Evolutionary conservation across 2,797 vertebrate genomes (phyloP), one percentile per base, ranked within the genome.

Genomic region (Leontopithecus rosalia): DNA sequence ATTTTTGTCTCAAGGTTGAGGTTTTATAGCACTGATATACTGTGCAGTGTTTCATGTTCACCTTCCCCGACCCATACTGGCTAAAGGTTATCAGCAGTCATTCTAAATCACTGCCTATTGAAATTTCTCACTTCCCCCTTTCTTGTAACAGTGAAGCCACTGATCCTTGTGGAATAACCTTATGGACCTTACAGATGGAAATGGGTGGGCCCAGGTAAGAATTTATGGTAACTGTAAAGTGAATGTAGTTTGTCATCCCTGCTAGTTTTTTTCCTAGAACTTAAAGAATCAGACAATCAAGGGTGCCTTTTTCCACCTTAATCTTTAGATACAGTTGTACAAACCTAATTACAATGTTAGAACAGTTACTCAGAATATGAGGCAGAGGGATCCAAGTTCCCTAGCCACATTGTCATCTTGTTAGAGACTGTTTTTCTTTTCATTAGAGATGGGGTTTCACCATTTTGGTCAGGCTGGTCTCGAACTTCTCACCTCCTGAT

Each of bases 191-290:
- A 43, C 58, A 95, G 61, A 52, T 82, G 19, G n/a, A 75, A 67
- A 55, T 84, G 28, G 57, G 46, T 79, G 30, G 76, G 76, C 58
- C 43, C 55, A 75, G 4, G 5, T 17, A 58, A n/a, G 33, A 41
- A 82, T 91, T 95, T 83, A 86, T 28, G 30, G 24, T n/a, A 80
- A 93, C 12, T 46, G 52, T 64, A 64, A 88, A 91, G 13, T 61
- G n/a, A 73, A 83, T 72, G 28, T 48, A 86, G 30, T 48, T 36
- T 41, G 36, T 67, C 88, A 61, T 76, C 41, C 11, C 33, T 43
- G 91, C 17, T 90, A 67, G 36, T 93, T 76, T 77, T 36, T 94
- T 94, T 50, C 48, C 7, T 85, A 86, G n/a, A 94, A 92, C 12
- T 83, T 72, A 55, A 93, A 61, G 77, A 96, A 82, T 36, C 88